Conservation (phyloP, 2,888 invertebrate species). For the Lomographa bimaculata region DNA sequence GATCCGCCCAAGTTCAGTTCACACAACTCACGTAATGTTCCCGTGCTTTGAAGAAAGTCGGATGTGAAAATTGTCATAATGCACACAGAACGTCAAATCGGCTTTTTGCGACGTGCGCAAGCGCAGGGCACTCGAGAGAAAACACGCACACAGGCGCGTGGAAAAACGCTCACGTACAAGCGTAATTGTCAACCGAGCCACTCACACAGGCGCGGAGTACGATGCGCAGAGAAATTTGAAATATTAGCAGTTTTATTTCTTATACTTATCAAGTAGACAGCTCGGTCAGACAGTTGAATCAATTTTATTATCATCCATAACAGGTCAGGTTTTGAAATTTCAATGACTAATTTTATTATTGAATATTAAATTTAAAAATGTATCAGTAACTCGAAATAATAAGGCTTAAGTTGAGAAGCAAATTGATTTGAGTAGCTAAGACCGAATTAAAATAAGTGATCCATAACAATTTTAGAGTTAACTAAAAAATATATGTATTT, state of each 20-base stretch:
- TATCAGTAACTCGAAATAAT: too few relatives aligned
- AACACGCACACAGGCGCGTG: slow-evolving; percentile 41
- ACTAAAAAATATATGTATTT: too few relatives aligned
- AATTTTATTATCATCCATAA: too few relatives aligned
- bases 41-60: slow-evolving; percentile 73
- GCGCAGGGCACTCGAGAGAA: slow-evolving; percentile 46
- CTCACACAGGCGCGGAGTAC: slow-evolving; percentile 42
- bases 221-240: slow-evolving; percentile 38
- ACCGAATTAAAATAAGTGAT: too few relatives aligned
- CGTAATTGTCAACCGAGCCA: slow-evolving; percentile 43
- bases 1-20: slow-evolving; percentile 48
- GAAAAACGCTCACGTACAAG: slow-evolving; percentile 34
- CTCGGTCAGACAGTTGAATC: neutral
- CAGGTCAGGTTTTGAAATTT: too few relatives aligned
- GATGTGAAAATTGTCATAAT: slow-evolving; percentile 80
- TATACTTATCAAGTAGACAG: neutral
- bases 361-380: too few relatives aligned
- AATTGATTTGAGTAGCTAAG: too few relatives aligned
- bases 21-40: slow-evolving; percentile 52
- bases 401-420: too few relatives aligned
- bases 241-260: neutral
- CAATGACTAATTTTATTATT: too few relatives aligned
- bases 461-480: too few relatives aligned
- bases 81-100: slow-evolving; percentile 64
- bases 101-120: slow-evolving; percentile 62